phyloP scores from a whole-genome alignment of 2,888 invertebrate species.

The Dione vanillae region DNA sequence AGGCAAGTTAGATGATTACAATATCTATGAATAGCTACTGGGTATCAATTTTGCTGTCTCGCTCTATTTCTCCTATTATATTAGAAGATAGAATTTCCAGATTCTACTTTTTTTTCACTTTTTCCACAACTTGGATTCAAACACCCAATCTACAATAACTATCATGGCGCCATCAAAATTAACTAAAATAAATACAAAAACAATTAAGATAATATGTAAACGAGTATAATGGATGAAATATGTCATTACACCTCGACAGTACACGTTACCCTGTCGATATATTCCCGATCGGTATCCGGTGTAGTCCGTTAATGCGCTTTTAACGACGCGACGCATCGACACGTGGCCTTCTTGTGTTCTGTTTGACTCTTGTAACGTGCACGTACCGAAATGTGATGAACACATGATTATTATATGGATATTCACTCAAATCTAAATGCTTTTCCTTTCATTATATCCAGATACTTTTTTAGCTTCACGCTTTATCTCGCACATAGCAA shows the following conservation, averaged over 20 bases:
- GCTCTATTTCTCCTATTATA: no score
- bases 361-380: not conserved
- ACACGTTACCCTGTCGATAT: not conserved
- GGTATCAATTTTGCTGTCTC: no score
- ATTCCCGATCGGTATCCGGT: conserved; percentile 18
- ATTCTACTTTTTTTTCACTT: no score
- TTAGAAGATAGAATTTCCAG: no score
- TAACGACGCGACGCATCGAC: conserved; percentile 52
- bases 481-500: no score
- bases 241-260: not conserved
- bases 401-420: conserved; percentile 9
- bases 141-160: not conserved
- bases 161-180: not conserved
- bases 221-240: not conserved
- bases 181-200: not conserved
- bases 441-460: no score
- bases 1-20: no score
- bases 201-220: conserved; percentile 13
- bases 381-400: not conserved
- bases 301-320: conserved; percentile 61
- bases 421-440: not conserved
- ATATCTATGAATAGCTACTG: no score
- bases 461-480: no score
- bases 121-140: no score
- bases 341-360: conserved; percentile 41